Evolutionary conservation across 2,888 invertebrate species (phyloP).

Genomic region (Thecocarcelia acutangulata): DNA sequence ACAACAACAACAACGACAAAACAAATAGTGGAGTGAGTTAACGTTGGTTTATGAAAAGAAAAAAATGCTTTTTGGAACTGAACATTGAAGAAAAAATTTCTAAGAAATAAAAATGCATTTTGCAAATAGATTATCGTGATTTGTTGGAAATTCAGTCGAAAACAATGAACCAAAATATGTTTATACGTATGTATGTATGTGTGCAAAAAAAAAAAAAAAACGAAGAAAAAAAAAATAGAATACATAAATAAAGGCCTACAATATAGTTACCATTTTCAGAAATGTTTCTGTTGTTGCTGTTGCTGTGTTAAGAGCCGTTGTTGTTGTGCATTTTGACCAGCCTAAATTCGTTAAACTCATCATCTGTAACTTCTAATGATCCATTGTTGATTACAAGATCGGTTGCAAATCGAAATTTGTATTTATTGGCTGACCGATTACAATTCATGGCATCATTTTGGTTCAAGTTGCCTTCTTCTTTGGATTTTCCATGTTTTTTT

Average conservation of each 20-base stretch:
- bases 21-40: constrained; percentile 9
- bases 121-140: constrained; percentile 68
- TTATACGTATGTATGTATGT: too few relatives aligned
- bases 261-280: constrained; percentile 51
- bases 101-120: constrained; percentile 59
- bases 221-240: constrained; percentile 20
- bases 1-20: constrained; percentile 18
- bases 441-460: neutral
- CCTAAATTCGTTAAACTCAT: constrained; percentile 44
- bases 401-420: constrained; percentile 26
- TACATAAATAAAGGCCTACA: constrained; percentile 57
- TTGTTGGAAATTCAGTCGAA: constrained; percentile 61
- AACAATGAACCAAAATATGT: constrained; percentile 31
- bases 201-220: neutral
- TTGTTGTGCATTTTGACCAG: neutral
- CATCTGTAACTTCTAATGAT: constrained; percentile 54
- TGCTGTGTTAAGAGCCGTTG: constrained; percentile 1
- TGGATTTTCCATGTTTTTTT: neutral
- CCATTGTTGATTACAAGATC: constrained; percentile 43
- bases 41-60: constrained; percentile 21
- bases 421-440: constrained; percentile 37
- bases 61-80: constrained; percentile 25
- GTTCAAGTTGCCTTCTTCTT: neutral
- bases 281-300: neutral
- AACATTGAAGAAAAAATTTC: constrained; percentile 49